A percentile compares a stretch with the other conserved stretches of the same genome.
These are phyloP conservation scores for Perdita meconis DNA, from an alignment of 2,888 invertebrate species.

Conservation along the genomic window DNA sequence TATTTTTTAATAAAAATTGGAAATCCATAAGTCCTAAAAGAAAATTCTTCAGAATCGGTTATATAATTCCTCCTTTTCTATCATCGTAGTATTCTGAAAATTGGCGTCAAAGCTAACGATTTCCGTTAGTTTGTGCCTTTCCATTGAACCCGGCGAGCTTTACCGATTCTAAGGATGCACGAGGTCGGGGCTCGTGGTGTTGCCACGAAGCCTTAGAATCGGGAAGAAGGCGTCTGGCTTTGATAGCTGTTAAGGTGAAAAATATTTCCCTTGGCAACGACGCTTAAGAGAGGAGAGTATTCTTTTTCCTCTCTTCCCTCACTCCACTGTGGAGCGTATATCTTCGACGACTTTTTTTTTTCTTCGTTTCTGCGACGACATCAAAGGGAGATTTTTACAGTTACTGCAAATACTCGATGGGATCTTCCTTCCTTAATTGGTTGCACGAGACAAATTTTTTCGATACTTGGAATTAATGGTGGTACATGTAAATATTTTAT, in stretches of 20 bases:
- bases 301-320: background rate
- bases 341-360: slow-evolving; percentile 17
- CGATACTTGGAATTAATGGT: background rate
- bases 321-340: slow-evolving; percentile 10
- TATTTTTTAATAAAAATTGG: background rate
- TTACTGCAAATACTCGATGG: background rate
- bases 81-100: slow-evolving; percentile 29
- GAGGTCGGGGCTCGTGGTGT: slow-evolving; percentile 12
- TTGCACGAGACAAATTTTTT: background rate
- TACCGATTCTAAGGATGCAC: slow-evolving; percentile 49
- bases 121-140: slow-evolving; percentile 51
- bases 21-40: no score
- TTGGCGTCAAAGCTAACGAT: slow-evolving; percentile 57
- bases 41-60: background rate
- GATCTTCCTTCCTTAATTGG: background rate
- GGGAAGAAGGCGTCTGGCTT: slow-evolving; percentile 39
- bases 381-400: slow-evolving; percentile 6
- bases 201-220: slow-evolving; percentile 37
- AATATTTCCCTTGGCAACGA: slow-evolving; percentile 45
- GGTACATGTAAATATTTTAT: no score
- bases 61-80: slow-evolving; percentile 27
- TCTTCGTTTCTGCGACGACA: background rate
- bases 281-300: slow-evolving; percentile 6
- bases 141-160: slow-evolving; percentile 34
- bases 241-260: slow-evolving; percentile 52